Evolutionary conservation across 2,113 vertebrate genomes (phyloP), one percentile per base, ranked within the genome.

Genomic region (Sander vitreus): DNA sequence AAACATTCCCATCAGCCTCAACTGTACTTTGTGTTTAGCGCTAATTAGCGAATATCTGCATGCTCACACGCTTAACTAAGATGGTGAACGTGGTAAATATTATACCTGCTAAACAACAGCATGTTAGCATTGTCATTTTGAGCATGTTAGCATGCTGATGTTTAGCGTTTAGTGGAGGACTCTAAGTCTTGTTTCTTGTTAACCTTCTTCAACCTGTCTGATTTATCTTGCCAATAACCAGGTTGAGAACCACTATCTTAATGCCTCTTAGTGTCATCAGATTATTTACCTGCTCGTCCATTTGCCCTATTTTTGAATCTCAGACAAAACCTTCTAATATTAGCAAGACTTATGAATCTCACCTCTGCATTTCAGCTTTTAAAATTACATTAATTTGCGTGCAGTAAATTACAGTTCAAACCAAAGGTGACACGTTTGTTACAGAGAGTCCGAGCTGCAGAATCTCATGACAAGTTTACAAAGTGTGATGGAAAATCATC

Each of bases 361-460:
- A 2, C 19, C 14, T 16, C 30, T 1, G 13, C 10, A 58, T 12
- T 58, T 47, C 25, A 48, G 45, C n/a, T 19, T 11, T 65, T 23
- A 39, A 54, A 64, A 64, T 43, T 27, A 18, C 2, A 53, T 10
- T 14, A 15, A 33, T 33, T 19, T 60, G 8, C 16, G 0, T 60
- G 27, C 18, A 10, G 6, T 47, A 25, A 51, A 75, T 39, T 23
- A 25, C 48, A 60, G 48, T 36, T 65, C 50, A 55, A 79, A 71
- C 33, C 23, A 53, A 59, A 62, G 8, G 25, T 2, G n/a, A 67
- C 48, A 45, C 0, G 6, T 57, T 47, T 70, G 57, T 68, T 48
- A n/a, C 27, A 16, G 62, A 66, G 48, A 58, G 43, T 73, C 39
- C 43, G 62, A 73, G 78, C 60, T 18, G 14, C 67, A n/a, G 63